Percentiles rank a stretch among this genome's conserved stretches.
Conservation (phyloP, 2,888 invertebrate genomes). For the Drosophila prolongata region DNA sequence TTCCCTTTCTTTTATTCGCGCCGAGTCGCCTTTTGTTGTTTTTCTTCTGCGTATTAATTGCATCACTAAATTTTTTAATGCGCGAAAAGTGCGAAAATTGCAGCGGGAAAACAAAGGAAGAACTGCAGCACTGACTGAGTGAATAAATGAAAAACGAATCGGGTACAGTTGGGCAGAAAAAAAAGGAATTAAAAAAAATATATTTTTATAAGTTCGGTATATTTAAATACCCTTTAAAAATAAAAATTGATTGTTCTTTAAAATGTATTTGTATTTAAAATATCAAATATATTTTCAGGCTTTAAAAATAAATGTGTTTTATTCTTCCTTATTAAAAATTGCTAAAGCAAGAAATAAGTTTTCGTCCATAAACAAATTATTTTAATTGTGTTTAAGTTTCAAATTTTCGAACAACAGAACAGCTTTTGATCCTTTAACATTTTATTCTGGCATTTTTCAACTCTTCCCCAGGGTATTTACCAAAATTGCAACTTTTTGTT, state of each 20-base stretch:
- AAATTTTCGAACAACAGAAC: not conserved
- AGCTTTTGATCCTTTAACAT: not conserved
- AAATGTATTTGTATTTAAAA: too few species aligned
- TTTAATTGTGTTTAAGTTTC: too few species aligned
- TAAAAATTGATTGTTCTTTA: too few species aligned
- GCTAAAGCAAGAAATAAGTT: too few species aligned
- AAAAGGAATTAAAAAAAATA: not conserved
- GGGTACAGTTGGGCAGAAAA: constrained; percentile 54
- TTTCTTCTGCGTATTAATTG: constrained; percentile 67
- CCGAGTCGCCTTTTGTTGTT: constrained; percentile 26
- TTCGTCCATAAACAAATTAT: too few species aligned
- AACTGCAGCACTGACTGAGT: constrained; percentile 30
- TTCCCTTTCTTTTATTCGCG: constrained; percentile 27
- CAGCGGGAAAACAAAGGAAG: constrained; percentile 53
- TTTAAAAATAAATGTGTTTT: too few species aligned
- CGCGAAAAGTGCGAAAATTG: constrained; percentile 77
- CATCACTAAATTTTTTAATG: constrained; percentile 75
- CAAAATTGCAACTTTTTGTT: constrained; percentile 21
- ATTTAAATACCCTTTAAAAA: not conserved
- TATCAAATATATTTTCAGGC: too few species aligned
- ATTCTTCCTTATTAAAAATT: too few species aligned
- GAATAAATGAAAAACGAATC: constrained; percentile 55
- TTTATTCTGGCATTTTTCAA: not conserved
- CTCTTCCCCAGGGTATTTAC: constrained; percentile 8
- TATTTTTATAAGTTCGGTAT: too few species aligned